phyloP scores from a whole-genome alignment of 2,888 invertebrate species.

The Trissolcus japonicus region DNA sequence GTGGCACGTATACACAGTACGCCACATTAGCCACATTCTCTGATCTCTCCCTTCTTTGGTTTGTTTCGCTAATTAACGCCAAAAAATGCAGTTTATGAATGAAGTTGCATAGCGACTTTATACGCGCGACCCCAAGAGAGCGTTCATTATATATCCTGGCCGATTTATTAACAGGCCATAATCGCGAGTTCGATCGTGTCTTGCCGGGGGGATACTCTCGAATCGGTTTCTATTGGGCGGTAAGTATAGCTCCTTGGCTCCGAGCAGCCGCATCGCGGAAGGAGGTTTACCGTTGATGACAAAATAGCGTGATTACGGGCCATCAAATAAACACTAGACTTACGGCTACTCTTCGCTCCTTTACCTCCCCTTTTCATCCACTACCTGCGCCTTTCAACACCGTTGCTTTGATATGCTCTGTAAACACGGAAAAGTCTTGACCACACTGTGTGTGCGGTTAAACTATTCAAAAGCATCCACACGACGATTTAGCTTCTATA shows the following conservation, averaged over 20 bases:
- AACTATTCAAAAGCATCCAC: slow-evolving; percentile 6
- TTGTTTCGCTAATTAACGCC: slow-evolving; percentile 39
- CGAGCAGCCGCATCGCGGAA: slow-evolving; percentile 66
- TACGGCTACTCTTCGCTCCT: slow-evolving; percentile 72
- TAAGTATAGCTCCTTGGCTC: slow-evolving; percentile 65
- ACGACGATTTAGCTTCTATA: background rate
- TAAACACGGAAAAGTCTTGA: slow-evolving; percentile 55
- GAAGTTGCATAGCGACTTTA: background rate
- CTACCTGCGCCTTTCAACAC: slow-evolving; percentile 39
- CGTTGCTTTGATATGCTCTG: slow-evolving; percentile 44
- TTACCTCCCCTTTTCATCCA: slow-evolving; percentile 58
- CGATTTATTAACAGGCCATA: background rate
- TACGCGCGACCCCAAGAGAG: background rate
- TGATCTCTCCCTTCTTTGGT: slow-evolving; percentile 43
- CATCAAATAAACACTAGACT: slow-evolving; percentile 75
- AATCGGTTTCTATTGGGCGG: slow-evolving; percentile 65
- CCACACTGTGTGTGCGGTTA: slow-evolving; percentile 11
- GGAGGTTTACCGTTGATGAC: slow-evolving; percentile 72
- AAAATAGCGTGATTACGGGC: slow-evolving; percentile 75
- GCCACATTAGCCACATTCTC: slow-evolving; percentile 7
- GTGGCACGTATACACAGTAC: slow-evolving; percentile 57
- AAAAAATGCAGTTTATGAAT: background rate
- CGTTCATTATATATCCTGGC: background rate
- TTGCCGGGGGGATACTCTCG: slow-evolving; percentile 49
- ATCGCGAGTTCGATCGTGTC: slow-evolving; percentile 24